A percentile compares a stretch with the other conserved stretches of the same genome.
phyloP scores from a whole-genome alignment of 2,888 invertebrate species.

The Allacma fusca region DNA sequence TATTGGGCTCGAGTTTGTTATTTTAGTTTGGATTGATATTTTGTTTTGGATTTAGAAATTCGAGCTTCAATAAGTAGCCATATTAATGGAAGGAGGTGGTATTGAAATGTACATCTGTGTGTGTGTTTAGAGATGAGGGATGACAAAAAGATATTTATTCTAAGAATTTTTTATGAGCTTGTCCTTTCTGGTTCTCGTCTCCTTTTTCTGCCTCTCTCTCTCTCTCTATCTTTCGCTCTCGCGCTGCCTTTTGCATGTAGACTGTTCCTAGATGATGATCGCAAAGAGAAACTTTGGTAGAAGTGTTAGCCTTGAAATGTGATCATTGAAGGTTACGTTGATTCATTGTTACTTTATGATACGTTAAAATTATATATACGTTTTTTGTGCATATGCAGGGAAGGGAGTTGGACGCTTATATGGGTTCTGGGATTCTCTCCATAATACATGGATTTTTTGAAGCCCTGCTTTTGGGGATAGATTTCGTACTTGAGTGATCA shows the following conservation, averaged over 20 bases:
- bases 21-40: no score
- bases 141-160: conserved; percentile 2
- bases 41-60: no score
- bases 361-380: background rate
- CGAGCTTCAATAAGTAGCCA: no score
- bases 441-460: no score
- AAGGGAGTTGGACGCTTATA: background rate
- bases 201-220: background rate
- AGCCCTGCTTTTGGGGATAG: no score
- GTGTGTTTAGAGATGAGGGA: no score
- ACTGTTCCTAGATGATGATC: background rate
- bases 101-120: no score
- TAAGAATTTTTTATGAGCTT: background rate
- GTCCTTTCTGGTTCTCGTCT: background rate
- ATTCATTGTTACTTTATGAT: conserved; percentile 20
- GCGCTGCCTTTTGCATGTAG: no score
- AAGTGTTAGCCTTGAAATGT: conserved; percentile 14
- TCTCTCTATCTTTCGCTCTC: no score
- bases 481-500: no score
- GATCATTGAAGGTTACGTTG: conserved; percentile 27
- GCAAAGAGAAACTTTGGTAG: background rate
- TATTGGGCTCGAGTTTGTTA: no score
- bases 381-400: background rate
- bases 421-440: background rate
- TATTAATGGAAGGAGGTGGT: no score